phyloP scores from a whole-genome alignment of 2,797 vertebrate genomes.

The Tinamus major region DNA sequence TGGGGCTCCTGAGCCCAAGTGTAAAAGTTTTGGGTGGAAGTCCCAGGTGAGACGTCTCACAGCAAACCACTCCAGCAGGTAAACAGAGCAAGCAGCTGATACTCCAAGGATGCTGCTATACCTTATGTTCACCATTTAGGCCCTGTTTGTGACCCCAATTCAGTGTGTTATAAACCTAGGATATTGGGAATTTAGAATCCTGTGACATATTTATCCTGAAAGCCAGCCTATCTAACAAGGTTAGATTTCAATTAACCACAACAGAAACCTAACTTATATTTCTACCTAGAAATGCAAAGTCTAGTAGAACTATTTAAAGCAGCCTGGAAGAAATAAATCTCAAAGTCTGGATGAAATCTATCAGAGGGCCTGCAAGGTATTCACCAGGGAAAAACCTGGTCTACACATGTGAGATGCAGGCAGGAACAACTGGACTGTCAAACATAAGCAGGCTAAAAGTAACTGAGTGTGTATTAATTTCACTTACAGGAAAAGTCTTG shows the following conservation, averaged over 20 bases:
- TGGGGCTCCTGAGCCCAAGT: neutral
- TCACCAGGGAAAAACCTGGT: neutral
- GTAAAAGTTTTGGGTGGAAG: neutral
- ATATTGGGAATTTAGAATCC: neutral
- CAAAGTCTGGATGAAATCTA: neutral
- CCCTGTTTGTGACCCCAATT: neutral
- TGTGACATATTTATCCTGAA: neutral
- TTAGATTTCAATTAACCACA: neutral
- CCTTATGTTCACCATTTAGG: neutral
- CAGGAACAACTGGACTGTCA: neutral
- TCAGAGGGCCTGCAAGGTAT: neutral
- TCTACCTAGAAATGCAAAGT: neutral
- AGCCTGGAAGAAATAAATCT: neutral
- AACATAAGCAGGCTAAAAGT: neutral
- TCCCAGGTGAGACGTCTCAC: neutral
- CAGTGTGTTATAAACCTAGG: neutral
- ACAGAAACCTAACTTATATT: neutral
- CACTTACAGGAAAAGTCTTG: neutral
- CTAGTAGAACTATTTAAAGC: constrained; percentile 6
- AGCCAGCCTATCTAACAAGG: neutral
- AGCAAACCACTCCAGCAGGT: neutral
- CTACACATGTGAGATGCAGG: neutral
- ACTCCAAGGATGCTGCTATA: neutral
- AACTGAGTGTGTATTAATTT: neutral
- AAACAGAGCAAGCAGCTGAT: neutral